A percentile compares a stretch with the other conserved stretches of the same genome.
phyloP scores from a whole-genome alignment of 2,888 invertebrate species.

The Thymelicus sylvestris region DNA sequence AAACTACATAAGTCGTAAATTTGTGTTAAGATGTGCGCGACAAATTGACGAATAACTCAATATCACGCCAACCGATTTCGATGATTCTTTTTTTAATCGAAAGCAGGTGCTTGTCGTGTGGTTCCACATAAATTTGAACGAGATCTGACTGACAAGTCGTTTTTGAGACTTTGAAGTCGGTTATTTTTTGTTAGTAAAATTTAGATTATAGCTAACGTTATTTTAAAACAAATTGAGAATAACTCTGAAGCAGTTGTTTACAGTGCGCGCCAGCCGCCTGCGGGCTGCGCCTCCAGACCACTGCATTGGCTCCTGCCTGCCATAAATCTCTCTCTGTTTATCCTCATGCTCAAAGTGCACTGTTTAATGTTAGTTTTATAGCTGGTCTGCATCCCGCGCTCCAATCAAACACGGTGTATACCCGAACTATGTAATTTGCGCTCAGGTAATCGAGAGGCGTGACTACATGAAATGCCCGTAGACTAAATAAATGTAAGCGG shows the following conservation, averaged over 20 bases:
- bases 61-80: no score
- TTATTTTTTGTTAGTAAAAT: no score
- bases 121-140: no score
- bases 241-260: conserved; percentile 15
- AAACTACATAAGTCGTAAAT: no score
- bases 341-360: conserved; percentile 19
- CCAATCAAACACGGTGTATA: conserved; percentile 23
- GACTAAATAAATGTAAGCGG: not conserved
- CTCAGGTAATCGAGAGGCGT: conserved; percentile 20
- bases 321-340: conserved; percentile 33
- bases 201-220: not conserved
- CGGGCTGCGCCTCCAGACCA: conserved; percentile 5
- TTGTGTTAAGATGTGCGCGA: no score
- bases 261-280: not conserved
- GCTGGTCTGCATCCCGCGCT: conserved; percentile 20
- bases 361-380: conserved; percentile 31
- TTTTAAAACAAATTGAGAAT: conserved; percentile 8
- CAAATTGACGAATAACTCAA: no score
- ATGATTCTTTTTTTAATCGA: no score
- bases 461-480: not conserved
- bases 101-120: no score
- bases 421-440: conserved; percentile 22
- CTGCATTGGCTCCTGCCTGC: conserved; percentile 27
- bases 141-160: no score
- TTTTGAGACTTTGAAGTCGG: no score